phyloP scores from a whole-genome alignment of 2,888 invertebrate genomes.

The Ophion ventricosus region DNA sequence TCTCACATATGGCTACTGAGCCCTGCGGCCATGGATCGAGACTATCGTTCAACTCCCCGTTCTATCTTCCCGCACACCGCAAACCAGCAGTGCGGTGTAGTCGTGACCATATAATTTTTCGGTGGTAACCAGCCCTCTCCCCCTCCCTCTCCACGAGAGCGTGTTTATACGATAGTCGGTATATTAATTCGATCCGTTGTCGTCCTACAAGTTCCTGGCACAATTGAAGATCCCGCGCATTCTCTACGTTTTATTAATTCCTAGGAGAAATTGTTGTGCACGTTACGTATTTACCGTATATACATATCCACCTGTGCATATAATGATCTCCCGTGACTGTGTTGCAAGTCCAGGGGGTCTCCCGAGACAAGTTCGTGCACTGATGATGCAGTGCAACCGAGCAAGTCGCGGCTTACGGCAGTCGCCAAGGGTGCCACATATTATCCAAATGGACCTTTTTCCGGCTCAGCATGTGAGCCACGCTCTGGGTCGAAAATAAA shows the following conservation, averaged over 20 bases:
- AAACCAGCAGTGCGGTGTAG: conserved; percentile 45
- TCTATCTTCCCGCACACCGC: conserved; percentile 44
- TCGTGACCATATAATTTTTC: conserved; percentile 57
- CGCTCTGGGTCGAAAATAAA: conserved; percentile 25
- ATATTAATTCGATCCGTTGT: conserved; percentile 35
- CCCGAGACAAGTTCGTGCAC: conserved; percentile 1
- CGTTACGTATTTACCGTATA: not conserved
- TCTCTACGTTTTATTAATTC: not conserved
- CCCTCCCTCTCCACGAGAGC: not conserved
- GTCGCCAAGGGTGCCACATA: conserved; percentile 51
- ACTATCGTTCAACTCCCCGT: conserved; percentile 41
- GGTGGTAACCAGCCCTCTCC: no score
- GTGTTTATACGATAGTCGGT: not conserved
- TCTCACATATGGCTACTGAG: conserved; percentile 1
- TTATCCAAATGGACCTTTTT: conserved; percentile 33
- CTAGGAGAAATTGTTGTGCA: not conserved
- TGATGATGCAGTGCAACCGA: conserved; percentile 8
- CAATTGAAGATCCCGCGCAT: conserved; percentile 16
- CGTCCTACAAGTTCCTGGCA: not conserved
- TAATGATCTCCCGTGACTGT: conserved; percentile 19
- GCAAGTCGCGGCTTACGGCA: conserved; percentile 16
- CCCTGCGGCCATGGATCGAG: conserved; percentile 48
- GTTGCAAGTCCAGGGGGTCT: conserved; percentile 47
- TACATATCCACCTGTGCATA: conserved; percentile 37
- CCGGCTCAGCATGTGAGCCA: conserved; percentile 42